Evolutionary conservation across 2,888 invertebrate genomes (phyloP).

Genomic region (Tenodera sinensis): DNA sequence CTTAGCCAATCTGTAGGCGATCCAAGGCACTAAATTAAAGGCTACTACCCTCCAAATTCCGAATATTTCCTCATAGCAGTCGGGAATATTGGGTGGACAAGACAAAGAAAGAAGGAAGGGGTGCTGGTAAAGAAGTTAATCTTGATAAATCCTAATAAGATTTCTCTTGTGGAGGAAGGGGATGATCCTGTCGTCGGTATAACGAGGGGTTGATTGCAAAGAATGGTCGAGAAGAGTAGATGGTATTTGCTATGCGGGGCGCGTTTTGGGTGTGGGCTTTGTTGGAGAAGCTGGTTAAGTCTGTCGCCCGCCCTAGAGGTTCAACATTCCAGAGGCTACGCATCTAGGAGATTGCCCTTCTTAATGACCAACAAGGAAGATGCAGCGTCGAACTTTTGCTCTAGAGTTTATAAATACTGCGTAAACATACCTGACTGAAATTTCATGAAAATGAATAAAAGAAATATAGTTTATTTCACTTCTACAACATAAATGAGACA

Average conservation of each 20-base stretch:
- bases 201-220: constrained; percentile 13
- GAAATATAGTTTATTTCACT: too few species aligned
- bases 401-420: too few species aligned
- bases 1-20: background rate
- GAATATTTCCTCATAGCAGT: background rate
- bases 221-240: background rate
- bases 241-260: background rate
- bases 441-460: too few species aligned
- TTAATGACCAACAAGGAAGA: too few species aligned
- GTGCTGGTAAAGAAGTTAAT: background rate
- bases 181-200: background rate
- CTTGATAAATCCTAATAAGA: constrained; percentile 8
- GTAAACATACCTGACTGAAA: too few species aligned
- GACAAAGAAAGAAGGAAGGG: too few species aligned
- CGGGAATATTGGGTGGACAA: background rate
- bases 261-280: background rate
- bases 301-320: background rate
- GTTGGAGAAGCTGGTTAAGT: background rate
- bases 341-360: too few species aligned
- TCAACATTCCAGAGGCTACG: background rate
- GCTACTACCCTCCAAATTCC: background rate
- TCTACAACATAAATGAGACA: too few species aligned
- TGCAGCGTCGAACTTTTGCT: too few species aligned
- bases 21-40: background rate
- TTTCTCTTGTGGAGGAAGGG: background rate